Conservation (phyloP, 1,140 invertebrate species). For the Eriosoma lanigerum region DNA sequence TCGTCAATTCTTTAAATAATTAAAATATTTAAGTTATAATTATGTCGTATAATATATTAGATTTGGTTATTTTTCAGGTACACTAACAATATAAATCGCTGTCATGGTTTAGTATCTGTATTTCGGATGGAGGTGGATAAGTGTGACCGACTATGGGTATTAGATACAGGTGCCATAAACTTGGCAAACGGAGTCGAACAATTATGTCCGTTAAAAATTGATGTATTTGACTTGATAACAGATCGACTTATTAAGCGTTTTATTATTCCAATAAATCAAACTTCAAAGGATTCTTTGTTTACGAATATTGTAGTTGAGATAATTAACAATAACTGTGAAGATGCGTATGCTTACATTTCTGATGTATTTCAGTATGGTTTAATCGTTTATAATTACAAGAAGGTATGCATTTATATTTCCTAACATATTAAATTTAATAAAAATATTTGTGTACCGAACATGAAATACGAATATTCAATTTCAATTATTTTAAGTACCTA, state of each 20-base stretch:
- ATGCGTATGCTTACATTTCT: slow-evolving; percentile 69
- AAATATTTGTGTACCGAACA: no score
- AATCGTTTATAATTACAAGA: slow-evolving; percentile 53
- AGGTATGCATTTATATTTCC: background rate
- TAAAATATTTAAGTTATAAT: no score
- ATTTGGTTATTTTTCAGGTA: slow-evolving; percentile 58
- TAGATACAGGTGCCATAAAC: slow-evolving; percentile 76
- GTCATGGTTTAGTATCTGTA: slow-evolving; percentile 72
- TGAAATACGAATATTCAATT: no score
- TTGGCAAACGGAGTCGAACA: slow-evolving; percentile 68
- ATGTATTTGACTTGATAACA: slow-evolving; percentile 71
- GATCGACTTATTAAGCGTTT: slow-evolving; percentile 67
- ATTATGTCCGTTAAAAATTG: slow-evolving; percentile 72
- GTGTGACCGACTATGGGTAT: slow-evolving; percentile 71
- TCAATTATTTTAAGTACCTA: no score
- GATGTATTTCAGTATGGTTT: slow-evolving; percentile 73
- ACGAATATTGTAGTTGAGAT: slow-evolving; percentile 74
- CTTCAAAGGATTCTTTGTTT: slow-evolving; percentile 70
- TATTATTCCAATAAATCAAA: slow-evolving; percentile 62
- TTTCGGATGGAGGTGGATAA: slow-evolving; percentile 73
- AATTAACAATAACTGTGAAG: slow-evolving; percentile 64
- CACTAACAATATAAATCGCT: slow-evolving; percentile 58
- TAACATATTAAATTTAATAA: no score
- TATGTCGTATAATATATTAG: no score
- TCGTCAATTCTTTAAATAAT: background rate